phyloP scores from a whole-genome alignment of 2,113 vertebrate genomes.

The Pseudolaguvia tuberculata region DNA sequence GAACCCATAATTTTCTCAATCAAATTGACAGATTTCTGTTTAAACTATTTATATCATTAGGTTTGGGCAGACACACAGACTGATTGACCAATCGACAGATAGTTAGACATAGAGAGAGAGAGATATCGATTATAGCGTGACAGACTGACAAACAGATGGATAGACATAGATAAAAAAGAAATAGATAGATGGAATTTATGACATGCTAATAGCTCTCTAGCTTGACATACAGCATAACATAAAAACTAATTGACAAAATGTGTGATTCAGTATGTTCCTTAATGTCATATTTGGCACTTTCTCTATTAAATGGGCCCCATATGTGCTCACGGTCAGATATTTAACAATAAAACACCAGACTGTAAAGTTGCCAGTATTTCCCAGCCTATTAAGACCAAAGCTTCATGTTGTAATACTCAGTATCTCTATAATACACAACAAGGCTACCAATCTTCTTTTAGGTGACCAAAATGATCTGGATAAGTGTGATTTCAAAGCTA shows the following conservation, averaged over 20 bases:
- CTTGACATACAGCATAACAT: background rate
- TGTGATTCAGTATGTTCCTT: background rate
- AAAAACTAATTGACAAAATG: background rate
- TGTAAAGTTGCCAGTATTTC: background rate
- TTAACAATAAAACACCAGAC: background rate
- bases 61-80: no score
- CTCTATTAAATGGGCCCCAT: background rate
- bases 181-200: no score
- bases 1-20: no score
- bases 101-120: background rate
- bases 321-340: background rate
- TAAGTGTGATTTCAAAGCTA: slow-evolving; percentile 1
- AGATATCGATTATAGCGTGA: no score
- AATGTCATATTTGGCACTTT: background rate
- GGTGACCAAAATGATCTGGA: background rate
- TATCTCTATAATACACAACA: background rate
- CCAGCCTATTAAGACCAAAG: slow-evolving; percentile 8
- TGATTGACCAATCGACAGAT: no score
- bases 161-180: no score
- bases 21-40: no score
- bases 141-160: background rate
- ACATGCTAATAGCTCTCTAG: background rate
- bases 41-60: no score
- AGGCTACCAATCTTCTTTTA: background rate
- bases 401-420: background rate